Conservation (phyloP, 92 coral and sea anemone species). For the Epizoanthus ramosus region DNA sequence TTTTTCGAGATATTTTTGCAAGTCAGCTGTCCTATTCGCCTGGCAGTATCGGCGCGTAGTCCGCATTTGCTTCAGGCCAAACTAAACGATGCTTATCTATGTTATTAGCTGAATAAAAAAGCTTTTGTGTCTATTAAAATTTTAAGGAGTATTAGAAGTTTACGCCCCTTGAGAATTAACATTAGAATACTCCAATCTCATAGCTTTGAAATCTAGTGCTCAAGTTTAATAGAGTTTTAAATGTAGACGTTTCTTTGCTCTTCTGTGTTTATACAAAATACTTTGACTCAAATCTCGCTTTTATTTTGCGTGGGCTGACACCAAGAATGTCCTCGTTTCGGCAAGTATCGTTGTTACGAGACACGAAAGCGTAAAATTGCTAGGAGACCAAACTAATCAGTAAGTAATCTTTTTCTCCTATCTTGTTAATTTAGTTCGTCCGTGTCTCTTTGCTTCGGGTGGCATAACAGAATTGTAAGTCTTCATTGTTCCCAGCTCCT, state of each 20-base stretch:
- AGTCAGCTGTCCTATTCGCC: no score
- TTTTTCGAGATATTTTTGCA: neutral
- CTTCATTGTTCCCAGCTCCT: neutral
- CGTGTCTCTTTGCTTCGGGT: neutral
- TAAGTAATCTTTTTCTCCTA: slow-evolving; percentile 4
- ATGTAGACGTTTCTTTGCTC: neutral
- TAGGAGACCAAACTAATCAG: slow-evolving; percentile 17
- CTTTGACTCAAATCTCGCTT: neutral
- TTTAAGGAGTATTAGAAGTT: neutral
- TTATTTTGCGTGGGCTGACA: neutral
- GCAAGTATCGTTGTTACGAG: neutral
- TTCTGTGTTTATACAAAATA: neutral
- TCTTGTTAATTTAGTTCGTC: slow-evolving; percentile 15
- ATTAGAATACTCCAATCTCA: neutral
- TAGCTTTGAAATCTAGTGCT: neutral
- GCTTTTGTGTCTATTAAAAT: neutral
- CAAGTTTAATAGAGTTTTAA: neutral
- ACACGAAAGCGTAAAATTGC: slow-evolving; percentile 31
- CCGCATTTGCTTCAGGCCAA: no score
- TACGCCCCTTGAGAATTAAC: neutral
- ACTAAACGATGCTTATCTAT: neutral
- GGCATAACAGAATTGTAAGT: neutral
- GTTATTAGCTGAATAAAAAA: neutral
- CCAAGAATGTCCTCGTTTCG: neutral
- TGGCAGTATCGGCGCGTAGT: no score